These are phyloP conservation scores for Rhabdornis inornatus DNA, from an alignment of 2,113 vertebrate species.

Conservation along the genomic window DNA sequence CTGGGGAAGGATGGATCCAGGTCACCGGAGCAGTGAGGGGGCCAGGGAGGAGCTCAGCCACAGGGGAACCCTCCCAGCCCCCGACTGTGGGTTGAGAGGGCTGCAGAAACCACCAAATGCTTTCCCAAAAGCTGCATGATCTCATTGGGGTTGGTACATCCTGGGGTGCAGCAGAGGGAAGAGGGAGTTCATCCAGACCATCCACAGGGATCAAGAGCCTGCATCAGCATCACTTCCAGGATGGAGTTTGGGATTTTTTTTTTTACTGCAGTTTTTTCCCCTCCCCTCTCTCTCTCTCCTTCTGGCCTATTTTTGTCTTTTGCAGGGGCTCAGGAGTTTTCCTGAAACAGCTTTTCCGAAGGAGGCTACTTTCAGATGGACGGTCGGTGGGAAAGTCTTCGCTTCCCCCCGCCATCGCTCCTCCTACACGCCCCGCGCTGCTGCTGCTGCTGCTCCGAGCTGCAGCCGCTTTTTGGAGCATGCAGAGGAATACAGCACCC, in stretches of 20 bases:
- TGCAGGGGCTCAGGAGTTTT: slow-evolving; percentile 67
- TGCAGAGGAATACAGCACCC: slow-evolving; percentile 18
- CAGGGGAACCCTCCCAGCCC: not conserved
- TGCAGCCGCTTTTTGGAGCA: slow-evolving; percentile 58
- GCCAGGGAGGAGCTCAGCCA: not conserved
- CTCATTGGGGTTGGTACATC: not conserved
- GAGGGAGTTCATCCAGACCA: not conserved
- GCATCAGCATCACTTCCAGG: not conserved
- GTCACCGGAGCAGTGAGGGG: not conserved
- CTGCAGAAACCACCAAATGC: not conserved
- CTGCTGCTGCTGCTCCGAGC: slow-evolving; percentile 42
- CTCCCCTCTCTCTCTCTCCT: not conserved
- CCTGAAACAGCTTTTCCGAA: slow-evolving; percentile 70
- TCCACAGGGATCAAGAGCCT: not conserved
- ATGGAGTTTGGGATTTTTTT: not conserved
- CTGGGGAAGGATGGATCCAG: not conserved
- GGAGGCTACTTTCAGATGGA: slow-evolving; percentile 70
- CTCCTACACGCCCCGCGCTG: slow-evolving; percentile 46
- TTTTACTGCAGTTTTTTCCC: slow-evolving; percentile 18
- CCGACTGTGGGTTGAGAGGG: fast-evolving
- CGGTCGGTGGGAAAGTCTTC: slow-evolving; percentile 63
- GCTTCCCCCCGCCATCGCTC: slow-evolving; percentile 53
- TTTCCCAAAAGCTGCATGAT: not conserved
- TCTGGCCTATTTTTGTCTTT: slow-evolving; percentile 66
- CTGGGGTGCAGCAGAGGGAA: not conserved